Evolutionary conservation across 2,888 invertebrate species (phyloP).

Genomic region (Ceraclea dissimilis): DNA sequence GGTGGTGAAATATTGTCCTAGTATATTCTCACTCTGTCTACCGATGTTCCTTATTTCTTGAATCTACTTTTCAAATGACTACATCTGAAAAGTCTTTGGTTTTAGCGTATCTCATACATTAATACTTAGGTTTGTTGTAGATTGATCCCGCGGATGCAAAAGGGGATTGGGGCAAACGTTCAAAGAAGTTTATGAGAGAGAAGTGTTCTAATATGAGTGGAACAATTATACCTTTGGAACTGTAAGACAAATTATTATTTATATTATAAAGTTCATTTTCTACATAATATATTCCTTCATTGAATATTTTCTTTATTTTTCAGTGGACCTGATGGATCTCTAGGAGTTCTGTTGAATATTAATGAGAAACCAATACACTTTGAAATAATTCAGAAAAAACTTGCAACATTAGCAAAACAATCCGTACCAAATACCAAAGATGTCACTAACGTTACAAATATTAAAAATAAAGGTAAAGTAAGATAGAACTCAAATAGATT

Average conservation of each 20-base stretch:
- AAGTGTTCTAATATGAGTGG: not conserved
- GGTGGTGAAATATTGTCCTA: no score
- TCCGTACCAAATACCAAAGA: no score
- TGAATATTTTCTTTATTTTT: not conserved
- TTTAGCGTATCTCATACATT: no score
- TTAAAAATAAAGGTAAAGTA: no score
- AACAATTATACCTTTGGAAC: not conserved
- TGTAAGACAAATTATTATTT: not conserved
- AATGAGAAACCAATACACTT: not conserved
- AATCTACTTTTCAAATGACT: no score
- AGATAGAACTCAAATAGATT: no score
- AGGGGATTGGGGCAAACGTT: constrained; percentile 3
- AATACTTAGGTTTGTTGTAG: no score
- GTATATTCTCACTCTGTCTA: no score
- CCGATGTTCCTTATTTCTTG: no score
- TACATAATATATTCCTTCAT: not conserved
- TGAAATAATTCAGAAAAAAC: constrained; percentile 1
- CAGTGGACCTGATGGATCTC: not conserved
- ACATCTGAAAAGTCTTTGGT: no score
- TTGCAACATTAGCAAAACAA: not conserved
- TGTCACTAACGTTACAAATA: no score
- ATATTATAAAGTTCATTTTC: not conserved
- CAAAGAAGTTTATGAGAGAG: constrained; percentile 7
- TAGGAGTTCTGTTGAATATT: not conserved
- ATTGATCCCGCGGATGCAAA: not conserved